These are phyloP conservation scores for Ephydatia muelleri DNA, from an alignment of 37 sponge, comb jelly and placozoan species.

Conservation along the genomic window DNA sequence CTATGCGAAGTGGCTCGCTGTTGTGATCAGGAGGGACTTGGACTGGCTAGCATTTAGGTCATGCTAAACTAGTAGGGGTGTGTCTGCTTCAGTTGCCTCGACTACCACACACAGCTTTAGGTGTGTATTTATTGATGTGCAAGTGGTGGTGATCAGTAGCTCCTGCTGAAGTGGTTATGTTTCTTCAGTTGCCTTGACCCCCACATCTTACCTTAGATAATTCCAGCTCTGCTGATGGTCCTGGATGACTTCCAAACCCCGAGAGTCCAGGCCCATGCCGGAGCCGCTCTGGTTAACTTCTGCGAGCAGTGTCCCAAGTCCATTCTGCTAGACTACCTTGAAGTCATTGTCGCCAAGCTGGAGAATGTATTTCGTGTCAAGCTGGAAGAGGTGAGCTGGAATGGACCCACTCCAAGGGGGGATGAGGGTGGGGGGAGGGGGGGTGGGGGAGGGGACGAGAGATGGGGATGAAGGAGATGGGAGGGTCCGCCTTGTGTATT, in stretches of 20 bases:
- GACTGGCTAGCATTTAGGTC: too few species aligned
- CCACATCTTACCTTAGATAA: constrained; percentile 52
- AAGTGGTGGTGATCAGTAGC: background rate
- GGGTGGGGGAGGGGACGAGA: too few species aligned
- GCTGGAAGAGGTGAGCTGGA: constrained; percentile 65
- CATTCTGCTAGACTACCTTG: constrained; percentile 78
- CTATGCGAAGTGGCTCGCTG: too few species aligned
- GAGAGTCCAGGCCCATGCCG: constrained; percentile 92
- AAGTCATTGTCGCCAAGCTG: constrained; percentile 65
- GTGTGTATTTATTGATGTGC: too few species aligned
- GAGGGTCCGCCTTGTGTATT: too few species aligned
- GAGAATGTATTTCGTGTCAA: constrained; percentile 53
- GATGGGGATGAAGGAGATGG: too few species aligned
- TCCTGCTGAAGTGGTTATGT: background rate
- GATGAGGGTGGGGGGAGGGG: background rate
- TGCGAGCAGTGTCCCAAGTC: constrained; percentile 89
- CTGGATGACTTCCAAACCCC: constrained; percentile 86
- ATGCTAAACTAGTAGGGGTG: background rate
- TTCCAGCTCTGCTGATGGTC: constrained; percentile 84
- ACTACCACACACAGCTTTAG: too few species aligned
- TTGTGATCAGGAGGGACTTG: too few species aligned
- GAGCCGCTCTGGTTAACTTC: constrained; percentile 96
- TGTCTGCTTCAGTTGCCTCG: background rate
- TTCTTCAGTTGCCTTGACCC: too few species aligned
- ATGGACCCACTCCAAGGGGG: background rate